phyloP scores from a whole-genome alignment of 2,797 vertebrate genomes.

The Pempheris klunzingeri region DNA sequence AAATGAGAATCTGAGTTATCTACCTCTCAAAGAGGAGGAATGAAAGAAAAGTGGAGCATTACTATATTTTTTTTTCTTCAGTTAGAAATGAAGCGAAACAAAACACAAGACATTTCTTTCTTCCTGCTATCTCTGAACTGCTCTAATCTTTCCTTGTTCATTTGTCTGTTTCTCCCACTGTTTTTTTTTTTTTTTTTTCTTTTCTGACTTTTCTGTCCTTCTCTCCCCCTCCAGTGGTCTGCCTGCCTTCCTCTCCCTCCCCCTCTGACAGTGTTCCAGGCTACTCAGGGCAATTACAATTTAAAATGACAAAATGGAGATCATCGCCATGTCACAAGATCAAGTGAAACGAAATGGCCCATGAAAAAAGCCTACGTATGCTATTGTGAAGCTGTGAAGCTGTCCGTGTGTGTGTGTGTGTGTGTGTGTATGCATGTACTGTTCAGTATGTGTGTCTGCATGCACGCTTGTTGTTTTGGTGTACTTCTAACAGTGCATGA shows the following conservation, averaged over 20 bases:
- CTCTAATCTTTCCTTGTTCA: slow-evolving; percentile 53
- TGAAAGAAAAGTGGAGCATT: slow-evolving; percentile 31
- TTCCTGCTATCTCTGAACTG: slow-evolving; percentile 20
- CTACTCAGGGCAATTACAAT: slow-evolving; percentile 75
- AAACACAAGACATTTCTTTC: slow-evolving; percentile 11
- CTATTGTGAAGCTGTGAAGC: slow-evolving; percentile 51
- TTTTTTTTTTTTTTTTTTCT: slow-evolving; percentile 15
- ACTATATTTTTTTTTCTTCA: background rate
- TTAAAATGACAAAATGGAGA: slow-evolving; percentile 81
- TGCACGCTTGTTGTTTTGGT: slow-evolving; percentile 20
- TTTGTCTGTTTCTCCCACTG: slow-evolving; percentile 26
- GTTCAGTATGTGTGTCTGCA: background rate
- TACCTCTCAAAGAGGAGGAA: slow-evolving; percentile 44
- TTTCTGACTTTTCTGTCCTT: slow-evolving; percentile 23
- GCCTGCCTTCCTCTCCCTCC: background rate
- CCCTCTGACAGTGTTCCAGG: slow-evolving; percentile 35
- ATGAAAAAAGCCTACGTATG: slow-evolving; percentile 70
- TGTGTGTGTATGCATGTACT: slow-evolving; percentile 1
- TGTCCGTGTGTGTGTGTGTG: slow-evolving; percentile 5
- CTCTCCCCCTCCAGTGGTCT: slow-evolving; percentile 2
- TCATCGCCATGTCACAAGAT: slow-evolving; percentile 76
- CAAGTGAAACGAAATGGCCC: slow-evolving; percentile 80
- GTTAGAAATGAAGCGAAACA: slow-evolving; percentile 41
- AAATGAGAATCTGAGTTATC: slow-evolving; percentile 67
- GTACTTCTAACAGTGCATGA: slow-evolving; percentile 49